phyloP scores from a whole-genome alignment of 2,113 vertebrate genomes.

The Poeciliopsis turrubarensis region DNA sequence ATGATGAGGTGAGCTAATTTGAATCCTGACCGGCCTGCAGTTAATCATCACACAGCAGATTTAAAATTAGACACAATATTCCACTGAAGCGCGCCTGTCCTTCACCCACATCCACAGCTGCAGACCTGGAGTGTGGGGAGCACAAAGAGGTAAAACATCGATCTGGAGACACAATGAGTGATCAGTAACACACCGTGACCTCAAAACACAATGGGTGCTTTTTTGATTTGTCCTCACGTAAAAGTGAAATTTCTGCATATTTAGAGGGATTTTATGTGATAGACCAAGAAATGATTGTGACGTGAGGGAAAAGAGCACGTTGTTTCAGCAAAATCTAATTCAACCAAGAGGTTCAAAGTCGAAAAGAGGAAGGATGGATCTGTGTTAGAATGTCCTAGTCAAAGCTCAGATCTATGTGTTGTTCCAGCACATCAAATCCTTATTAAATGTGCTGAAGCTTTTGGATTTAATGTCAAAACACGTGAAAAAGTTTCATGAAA shows the following conservation, averaged over 20 bases:
- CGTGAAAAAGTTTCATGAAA: background rate
- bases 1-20: background rate
- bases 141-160: background rate
- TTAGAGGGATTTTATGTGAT: no score
- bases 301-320: background rate
- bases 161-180: background rate
- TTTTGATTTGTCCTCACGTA: no score
- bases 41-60: conserved; percentile 31
- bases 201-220: no score
- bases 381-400: no score
- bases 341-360: no score
- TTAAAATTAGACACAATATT: conserved; percentile 44
- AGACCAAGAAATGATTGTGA: background rate
- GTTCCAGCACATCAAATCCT: background rate
- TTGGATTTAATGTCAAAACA: background rate
- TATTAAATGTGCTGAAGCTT: background rate
- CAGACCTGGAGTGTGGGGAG: conserved; percentile 3
- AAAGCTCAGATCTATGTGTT: background rate
- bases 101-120: conserved; percentile 44
- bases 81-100: conserved; percentile 2
- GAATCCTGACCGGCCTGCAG: background rate
- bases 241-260: no score
- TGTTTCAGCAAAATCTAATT: background rate
- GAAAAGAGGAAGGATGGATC: no score
- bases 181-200: background rate